Conservation (phyloP, 2,888 invertebrate species). For the Creontiades dilutus region DNA sequence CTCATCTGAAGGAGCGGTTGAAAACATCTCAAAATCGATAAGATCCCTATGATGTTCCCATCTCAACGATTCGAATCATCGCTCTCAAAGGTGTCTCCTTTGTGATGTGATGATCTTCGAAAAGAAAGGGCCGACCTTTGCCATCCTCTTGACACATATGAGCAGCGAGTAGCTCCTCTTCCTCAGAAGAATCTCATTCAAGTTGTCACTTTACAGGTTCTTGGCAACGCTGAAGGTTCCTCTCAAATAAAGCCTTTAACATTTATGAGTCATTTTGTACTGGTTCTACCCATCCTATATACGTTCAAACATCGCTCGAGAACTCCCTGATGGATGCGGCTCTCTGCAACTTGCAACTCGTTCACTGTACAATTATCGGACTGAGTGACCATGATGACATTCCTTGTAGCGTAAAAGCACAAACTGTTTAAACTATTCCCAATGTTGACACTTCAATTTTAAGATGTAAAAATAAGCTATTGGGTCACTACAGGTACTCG, state of each 20-base stretch:
- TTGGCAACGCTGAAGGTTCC: neutral
- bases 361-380: too few species aligned
- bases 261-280: neutral
- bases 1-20: neutral
- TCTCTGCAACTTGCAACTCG: too few species aligned
- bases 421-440: too few species aligned
- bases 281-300: too few species aligned
- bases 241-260: neutral
- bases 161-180: constrained; percentile 7
- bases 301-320: too few species aligned
- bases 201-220: neutral
- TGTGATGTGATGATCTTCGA: constrained; percentile 12
- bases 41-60: constrained; percentile 29
- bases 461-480: too few species aligned
- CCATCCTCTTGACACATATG: neutral
- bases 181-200: constrained; percentile 1
- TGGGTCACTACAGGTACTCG: too few species aligned
- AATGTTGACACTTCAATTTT: too few species aligned
- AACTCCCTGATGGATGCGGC: too few species aligned
- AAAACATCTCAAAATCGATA: neutral
- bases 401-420: too few species aligned
- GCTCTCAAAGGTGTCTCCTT: neutral
- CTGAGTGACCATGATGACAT: too few species aligned
- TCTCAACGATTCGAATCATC: neutral
- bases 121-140: constrained; percentile 8